A percentile compares a stretch with the other conserved stretches of the same genome.
Conservation (phyloP, 2,797 vertebrate species). For the Myoxocephalus aenaeus region DNA sequence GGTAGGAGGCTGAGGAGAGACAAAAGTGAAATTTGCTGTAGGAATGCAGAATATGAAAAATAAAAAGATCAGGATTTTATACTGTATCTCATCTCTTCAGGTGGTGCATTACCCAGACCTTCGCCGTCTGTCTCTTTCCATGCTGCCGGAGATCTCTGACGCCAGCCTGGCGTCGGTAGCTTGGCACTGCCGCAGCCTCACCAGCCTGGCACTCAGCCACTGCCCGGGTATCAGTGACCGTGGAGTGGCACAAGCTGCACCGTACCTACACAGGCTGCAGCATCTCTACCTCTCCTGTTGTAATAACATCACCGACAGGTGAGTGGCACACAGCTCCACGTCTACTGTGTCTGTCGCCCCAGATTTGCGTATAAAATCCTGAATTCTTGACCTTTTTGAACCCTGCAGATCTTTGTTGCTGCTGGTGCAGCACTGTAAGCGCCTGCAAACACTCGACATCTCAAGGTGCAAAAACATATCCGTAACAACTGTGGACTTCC, state of each 20-base stretch:
- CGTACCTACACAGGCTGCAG: constrained; percentile 82
- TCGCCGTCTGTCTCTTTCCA: constrained; percentile 84
- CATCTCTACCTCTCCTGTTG: constrained; percentile 87
- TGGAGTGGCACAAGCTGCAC: constrained; percentile 80
- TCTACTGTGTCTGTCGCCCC: background rate
- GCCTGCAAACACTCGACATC: constrained; percentile 86
- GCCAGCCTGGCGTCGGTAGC: constrained; percentile 82
- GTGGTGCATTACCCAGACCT: constrained; percentile 86
- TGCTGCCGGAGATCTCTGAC: constrained; percentile 85
- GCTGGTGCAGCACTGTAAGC: constrained; percentile 80
- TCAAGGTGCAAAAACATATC: constrained; percentile 86
- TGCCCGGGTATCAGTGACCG: constrained; percentile 84
- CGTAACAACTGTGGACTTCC: constrained; percentile 72
- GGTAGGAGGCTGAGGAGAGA: constrained; percentile 65
- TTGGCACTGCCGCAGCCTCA: constrained; percentile 85
- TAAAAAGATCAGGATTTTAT: background rate
- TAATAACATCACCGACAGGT: constrained; percentile 85
- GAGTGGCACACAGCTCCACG: constrained; percentile 22
- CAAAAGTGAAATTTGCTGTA: rapidly evolving
- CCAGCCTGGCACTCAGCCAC: constrained; percentile 83
- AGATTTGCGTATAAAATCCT: background rate
- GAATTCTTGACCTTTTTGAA: background rate
- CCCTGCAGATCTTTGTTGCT: constrained; percentile 82
- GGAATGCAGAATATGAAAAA: background rate
- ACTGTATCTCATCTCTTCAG: constrained; percentile 60